Conservation (phyloP, 1,140 invertebrate genomes). For the Euschistus heros region DNA sequence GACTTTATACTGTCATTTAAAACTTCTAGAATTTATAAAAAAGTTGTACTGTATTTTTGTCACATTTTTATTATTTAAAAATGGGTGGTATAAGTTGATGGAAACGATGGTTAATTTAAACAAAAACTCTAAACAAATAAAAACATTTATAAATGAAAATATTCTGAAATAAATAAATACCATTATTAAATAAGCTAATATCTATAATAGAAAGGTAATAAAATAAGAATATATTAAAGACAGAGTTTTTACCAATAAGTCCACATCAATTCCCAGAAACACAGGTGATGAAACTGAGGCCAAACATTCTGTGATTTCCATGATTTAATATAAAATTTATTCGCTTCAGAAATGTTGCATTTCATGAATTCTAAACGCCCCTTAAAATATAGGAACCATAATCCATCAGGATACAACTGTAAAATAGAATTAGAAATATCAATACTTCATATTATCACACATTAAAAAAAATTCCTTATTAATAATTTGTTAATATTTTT, state of each 20-base stretch:
- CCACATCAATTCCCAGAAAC: slow-evolving; percentile 94
- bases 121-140: too few species aligned
- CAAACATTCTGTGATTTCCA: slow-evolving; percentile 77
- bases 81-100: too few species aligned
- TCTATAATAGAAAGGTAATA: slow-evolving; percentile 8
- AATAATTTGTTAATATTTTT: too few species aligned
- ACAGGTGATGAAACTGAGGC: slow-evolving; percentile 90
- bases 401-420: slow-evolving; percentile 65
- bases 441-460: slow-evolving; percentile 1
- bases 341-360: slow-evolving; percentile 63
- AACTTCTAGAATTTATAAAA: too few species aligned
- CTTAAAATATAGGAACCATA: slow-evolving; percentile 87
- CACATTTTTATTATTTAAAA: too few species aligned
- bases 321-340: slow-evolving; percentile 68
- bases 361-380: slow-evolving; percentile 71
- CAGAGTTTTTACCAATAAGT: slow-evolving; percentile 52
- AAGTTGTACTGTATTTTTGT: too few species aligned
- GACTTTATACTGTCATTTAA: too few species aligned
- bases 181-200: too few species aligned
- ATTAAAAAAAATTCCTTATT: neutral
- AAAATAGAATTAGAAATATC: slow-evolving; percentile 27
- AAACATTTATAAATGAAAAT: too few species aligned
- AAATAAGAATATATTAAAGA: neutral
- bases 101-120: too few species aligned
- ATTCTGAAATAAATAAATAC: too few species aligned